Evolutionary conservation across 2,113 vertebrate species (phyloP).

Genomic region (Strix uralensis): DNA sequence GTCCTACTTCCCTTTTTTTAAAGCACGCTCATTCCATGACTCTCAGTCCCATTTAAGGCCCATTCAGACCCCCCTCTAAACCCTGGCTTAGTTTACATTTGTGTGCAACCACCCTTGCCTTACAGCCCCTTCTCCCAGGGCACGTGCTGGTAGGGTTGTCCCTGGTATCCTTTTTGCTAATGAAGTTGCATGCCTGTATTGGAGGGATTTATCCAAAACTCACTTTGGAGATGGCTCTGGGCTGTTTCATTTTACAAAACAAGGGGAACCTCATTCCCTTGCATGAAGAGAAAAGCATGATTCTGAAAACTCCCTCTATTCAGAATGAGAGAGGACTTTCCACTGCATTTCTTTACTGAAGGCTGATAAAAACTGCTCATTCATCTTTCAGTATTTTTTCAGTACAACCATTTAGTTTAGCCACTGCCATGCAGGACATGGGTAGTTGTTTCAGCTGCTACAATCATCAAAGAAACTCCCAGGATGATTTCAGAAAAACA

Average conservation of each 20-base stretch:
- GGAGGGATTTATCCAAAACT: neutral
- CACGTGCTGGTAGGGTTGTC: accelerated
- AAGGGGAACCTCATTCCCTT: neutral
- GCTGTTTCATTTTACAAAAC: neutral
- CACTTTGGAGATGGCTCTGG: neutral
- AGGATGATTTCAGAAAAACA: neutral
- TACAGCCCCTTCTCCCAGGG: neutral
- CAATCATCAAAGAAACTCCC: neutral
- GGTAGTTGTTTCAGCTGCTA: neutral
- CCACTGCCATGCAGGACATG: neutral
- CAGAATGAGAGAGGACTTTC: neutral
- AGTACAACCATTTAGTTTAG: neutral
- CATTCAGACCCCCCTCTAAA: neutral
- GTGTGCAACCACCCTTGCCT: neutral
- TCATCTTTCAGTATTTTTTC: neutral
- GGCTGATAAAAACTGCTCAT: neutral
- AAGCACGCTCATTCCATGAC: neutral
- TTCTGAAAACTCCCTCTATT: neutral
- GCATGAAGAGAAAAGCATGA: neutral
- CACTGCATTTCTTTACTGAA: neutral
- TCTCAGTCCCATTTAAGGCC: neutral
- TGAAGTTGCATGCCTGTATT: neutral
- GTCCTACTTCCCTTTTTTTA: neutral
- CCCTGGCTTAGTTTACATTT: neutral
- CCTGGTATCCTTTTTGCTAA: neutral